Percentiles rank a stretch among this genome's conserved stretches.
Evolutionary conservation across 2,797 vertebrate species (phyloP).

Genomic region (Agapornis canus): DNA sequence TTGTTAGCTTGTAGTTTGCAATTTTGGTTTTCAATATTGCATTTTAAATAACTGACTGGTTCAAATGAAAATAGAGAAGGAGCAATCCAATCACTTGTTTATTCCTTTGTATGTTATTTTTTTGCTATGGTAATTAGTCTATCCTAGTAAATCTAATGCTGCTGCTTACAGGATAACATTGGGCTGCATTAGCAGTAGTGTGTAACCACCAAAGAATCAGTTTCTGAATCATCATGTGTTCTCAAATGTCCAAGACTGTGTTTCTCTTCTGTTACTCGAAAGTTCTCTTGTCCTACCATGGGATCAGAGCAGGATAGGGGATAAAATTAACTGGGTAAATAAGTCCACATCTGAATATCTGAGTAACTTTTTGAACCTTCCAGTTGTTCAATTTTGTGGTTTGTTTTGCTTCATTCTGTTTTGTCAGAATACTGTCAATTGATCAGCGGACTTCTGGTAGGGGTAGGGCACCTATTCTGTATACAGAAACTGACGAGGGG

Average conservation of each 20-base stretch:
- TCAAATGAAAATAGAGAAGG: background rate
- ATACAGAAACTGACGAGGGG: background rate
- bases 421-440: background rate
- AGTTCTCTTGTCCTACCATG: background rate
- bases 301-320: background rate
- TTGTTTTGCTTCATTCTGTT: background rate
- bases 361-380: background rate
- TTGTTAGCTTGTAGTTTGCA: background rate
- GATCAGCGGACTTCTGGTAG: background rate
- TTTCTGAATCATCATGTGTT: background rate
- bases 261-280: background rate
- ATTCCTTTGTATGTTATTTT: background rate
- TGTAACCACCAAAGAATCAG: background rate
- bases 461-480: background rate
- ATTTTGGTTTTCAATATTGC: background rate
- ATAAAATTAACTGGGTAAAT: background rate
- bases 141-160: background rate
- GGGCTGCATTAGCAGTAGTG: background rate
- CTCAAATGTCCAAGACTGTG: background rate
- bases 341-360: background rate
- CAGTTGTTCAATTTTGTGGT: background rate
- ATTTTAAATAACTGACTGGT: background rate
- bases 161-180: background rate
- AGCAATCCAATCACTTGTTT: rapidly evolving
- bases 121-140: background rate